Evolutionary conservation across 2,888 invertebrate species (phyloP), one percentile per base, ranked within the genome.

Genomic region (Omphaloscelis lunosa): DNA sequence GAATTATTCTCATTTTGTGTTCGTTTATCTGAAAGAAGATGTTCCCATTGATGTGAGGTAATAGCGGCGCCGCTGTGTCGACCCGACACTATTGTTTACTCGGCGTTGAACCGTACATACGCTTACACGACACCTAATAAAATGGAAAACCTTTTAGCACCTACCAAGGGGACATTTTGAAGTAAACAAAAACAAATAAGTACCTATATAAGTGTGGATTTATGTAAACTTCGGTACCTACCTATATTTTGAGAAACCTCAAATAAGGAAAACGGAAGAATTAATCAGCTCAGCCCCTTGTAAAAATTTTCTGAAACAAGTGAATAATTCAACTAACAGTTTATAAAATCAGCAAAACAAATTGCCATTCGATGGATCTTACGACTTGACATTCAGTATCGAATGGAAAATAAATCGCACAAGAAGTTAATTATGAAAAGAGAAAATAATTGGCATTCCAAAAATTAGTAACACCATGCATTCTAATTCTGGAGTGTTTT

Each of bases 41-140:
- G 87, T 88, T 89, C 88, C 88, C 90, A 91, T 90, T 92, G 92
- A 92, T 88, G 91, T 90, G 89, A 87, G 89, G 91, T 94, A 94
- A 95, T 92, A 93, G 92, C 88, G 75, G 95, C 95, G 95, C 95
- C 95, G 89, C 65, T 63, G 88, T 79, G 92, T 82, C 92, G 93
- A 90, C 88, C 86, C 86, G 84, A 69, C 79, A 77, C 89, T 89
- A 93, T 93, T 94, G 94, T 95, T 92, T 92, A 91, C 89, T 86
- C 79, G 81, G 70, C 79, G 74, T 77, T 79, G 77, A 79, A 83
- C 79, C 85, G 82, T 81, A 80, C 78, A 79, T 72, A 74, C 84
- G 76, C 86, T 85, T 80, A 85, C 76, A 81, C 67, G 78, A 86
- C 83, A 86, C 79, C 86, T 86, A 77, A 84, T 86, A 89, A 83